Base-by-base conservation (phyloP, 2,113 vertebrate species). In the Carassius auratus region DNA sequence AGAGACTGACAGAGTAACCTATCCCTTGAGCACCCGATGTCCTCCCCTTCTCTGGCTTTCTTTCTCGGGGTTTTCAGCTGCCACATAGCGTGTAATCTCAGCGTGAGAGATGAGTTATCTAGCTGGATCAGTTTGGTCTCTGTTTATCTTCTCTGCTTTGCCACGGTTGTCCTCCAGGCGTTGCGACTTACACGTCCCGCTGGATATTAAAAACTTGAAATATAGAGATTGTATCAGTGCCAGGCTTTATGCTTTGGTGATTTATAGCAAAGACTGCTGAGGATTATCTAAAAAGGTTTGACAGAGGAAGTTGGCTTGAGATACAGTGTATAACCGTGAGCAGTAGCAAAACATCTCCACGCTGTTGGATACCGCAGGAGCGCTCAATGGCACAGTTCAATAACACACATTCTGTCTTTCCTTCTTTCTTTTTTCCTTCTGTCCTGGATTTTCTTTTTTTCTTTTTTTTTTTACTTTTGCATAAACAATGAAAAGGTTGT, bases 71-170 rank as follows among this genome's bases (percentile, higher is more conserved):
- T 68, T 61, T 81, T 50, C 15, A 10, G 15, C 61, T 50, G 45
- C 79, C 79, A 33, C 45, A 69, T 69, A 17, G 12, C 59, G 0
- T 64, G 78, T 80, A 33, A 66, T 81, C 62, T 52, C 42, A 69
- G 23, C 0, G 52, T 73, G 81, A 83, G 81, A 83, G 66, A 73
- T 73, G 68, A 83, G 68, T 73, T 83, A 73, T 83, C 81, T 57
- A 15, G 81, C 30, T 2, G 50, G 66, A 83, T 83, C 81, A 30
- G 50, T 71, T 83, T 57, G 81, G 66, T 45, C 19, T 74, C 9
- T 83, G 81, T 83, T 83, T 83, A 83, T 83, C 81, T 73, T 83
- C 68, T 73, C 66, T 73, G 81, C 50, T 59, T 55, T 83, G 64
- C 64, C 10, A 19, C 3, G 4, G 48, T 69, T 82, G 80, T 74